Conservation (phyloP, 2,888 invertebrate species). For the Vannuccia rotundouncinata region DNA sequence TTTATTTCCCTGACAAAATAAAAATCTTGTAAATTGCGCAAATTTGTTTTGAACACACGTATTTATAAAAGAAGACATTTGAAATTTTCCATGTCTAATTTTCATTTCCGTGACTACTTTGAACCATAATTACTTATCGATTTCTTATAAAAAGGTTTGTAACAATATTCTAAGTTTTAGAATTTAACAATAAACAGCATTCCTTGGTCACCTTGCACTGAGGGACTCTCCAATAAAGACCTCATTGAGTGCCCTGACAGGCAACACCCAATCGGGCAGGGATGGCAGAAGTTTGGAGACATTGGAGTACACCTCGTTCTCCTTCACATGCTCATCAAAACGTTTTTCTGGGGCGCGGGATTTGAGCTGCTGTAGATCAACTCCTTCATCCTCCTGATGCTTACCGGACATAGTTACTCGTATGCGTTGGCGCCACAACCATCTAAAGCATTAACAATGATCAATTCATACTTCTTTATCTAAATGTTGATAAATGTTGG, state of each 20-base stretch:
- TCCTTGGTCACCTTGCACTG: constrained; percentile 71
- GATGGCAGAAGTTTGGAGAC: constrained; percentile 41
- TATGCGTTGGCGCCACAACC: constrained; percentile 80
- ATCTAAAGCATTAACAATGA: constrained; percentile 58
- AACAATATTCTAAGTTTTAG: too few species aligned
- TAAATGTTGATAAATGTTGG: too few species aligned
- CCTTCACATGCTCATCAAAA: constrained; percentile 54
- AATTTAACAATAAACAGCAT: too few species aligned
- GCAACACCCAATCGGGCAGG: constrained; percentile 59
- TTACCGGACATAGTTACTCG: constrained; percentile 73
- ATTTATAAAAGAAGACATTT: too few species aligned
- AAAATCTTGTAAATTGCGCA: too few species aligned
- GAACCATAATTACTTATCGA: too few species aligned
- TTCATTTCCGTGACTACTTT: too few species aligned
- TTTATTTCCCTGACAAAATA: too few species aligned
- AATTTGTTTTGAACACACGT: too few species aligned
- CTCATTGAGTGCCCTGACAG: constrained; percentile 90
- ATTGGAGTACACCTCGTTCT: constrained; percentile 43
- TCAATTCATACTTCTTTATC: too few species aligned
- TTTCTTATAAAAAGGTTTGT: too few species aligned
- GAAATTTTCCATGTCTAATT: too few species aligned
- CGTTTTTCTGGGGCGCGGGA: constrained; percentile 60
- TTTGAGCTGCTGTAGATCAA: constrained; percentile 69
- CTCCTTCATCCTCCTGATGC: constrained; percentile 61
- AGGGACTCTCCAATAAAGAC: constrained; percentile 93